These are phyloP conservation scores for Nothobranchius furzeri DNA, from an alignment of 2,113 vertebrate genomes.

Conservation along the genomic window DNA sequence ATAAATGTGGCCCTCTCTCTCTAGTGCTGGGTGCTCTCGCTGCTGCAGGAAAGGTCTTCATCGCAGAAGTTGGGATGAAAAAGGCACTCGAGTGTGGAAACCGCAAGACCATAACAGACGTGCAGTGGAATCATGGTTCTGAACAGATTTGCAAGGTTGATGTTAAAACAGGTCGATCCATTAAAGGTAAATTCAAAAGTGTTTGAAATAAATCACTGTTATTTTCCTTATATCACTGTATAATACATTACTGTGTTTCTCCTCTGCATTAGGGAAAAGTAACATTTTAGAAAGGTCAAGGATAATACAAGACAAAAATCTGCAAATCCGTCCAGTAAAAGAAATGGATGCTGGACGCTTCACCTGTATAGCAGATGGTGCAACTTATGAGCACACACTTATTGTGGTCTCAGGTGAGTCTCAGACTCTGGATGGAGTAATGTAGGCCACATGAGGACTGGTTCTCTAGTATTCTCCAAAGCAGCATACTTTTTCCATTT, in stretches of 20 bases:
- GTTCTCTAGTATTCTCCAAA: no score
- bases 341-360: conserved; percentile 46
- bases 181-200: no score
- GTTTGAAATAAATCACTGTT: no score
- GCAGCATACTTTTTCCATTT: no score
- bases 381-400: accelerated
- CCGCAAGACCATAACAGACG: accelerated
- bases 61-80: accelerated
- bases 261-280: accelerated
- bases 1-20: not conserved
- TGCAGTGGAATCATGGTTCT: not conserved
- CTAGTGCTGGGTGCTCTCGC: conserved; percentile 53
- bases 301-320: accelerated
- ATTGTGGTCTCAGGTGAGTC: conserved; percentile 54
- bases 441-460: no score
- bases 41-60: conserved; percentile 12
- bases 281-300: accelerated
- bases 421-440: not conserved
- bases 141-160: accelerated
- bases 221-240: no score
- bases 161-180: not conserved
- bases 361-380: accelerated
- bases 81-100: conserved; percentile 20
- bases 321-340: not conserved
- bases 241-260: not conserved